Base-by-base conservation (phyloP, 2,113 vertebrate species). In the Centropus bengalensis region DNA sequence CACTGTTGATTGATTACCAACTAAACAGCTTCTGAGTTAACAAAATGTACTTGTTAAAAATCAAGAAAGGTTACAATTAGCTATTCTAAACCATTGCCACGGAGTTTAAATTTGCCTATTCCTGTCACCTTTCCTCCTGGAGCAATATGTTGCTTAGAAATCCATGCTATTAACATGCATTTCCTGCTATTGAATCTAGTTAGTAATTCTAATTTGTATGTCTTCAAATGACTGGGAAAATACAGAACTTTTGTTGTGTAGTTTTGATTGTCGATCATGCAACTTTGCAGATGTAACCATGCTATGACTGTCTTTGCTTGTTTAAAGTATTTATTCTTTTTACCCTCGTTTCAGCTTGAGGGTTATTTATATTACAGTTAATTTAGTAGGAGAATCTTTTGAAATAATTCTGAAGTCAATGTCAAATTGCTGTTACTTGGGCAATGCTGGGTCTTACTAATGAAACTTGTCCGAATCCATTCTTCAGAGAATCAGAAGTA, bases 21-120 rank as follows among this genome's bases (percentile, higher is more conserved):
- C 73, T 93, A 88, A 97, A 90, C 85, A 91, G 80, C 73, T 86
- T 95, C 88, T 86, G 86, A 93, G 73, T 90, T 96, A 95, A 96
- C 91, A 95, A 94, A 92, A 95, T 93, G 86, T 95, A 83, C 89
- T 91, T 97, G 91, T 91, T 95, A 96, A 94, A 96, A 95, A 94
- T 80, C 69, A 88, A 92, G 91, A 23, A 96, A 94, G 92, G 92
- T 96, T 96, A 88, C 88, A 95, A 94, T 96, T 91, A 94, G 79
- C 89, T 94, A 96, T 96, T 96, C 85, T 88, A 88, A 96, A 93
- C 47, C 73, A 86, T 96, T 96, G 92, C 95, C 89, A 92, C 78
- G 20, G 69, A 91, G 91, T 79, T 95, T 91, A 91, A 87, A 93
- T 93, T 90, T 96, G 94, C 80, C 80, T 93, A 93, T 96, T 91